Conservation (phyloP, 2,888 invertebrate genomes). For the Pyrgus malvae region DNA sequence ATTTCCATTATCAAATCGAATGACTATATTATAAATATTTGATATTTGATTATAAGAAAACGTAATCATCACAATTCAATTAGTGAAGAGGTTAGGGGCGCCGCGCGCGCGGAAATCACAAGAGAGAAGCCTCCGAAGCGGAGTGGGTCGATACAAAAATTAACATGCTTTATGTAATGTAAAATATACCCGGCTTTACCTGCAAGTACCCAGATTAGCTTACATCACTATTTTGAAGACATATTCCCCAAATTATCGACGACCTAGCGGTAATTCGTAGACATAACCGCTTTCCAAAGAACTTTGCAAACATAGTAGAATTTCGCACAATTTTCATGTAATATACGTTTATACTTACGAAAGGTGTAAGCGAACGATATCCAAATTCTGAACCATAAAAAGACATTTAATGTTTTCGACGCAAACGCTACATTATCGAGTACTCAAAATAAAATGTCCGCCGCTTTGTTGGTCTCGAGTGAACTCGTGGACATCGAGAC, state of each 20-base stretch:
- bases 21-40: conserved; percentile 31
- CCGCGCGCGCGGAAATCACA: conserved; percentile 77
- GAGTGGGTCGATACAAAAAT: conserved; percentile 71
- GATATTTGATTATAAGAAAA: conserved; percentile 41
- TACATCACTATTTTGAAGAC: conserved; percentile 73
- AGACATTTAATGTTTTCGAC: conserved; percentile 79
- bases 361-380: conserved; percentile 79
- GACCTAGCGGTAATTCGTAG: conserved; percentile 64
- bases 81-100: conserved; percentile 79
- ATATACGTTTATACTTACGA: conserved; percentile 69
- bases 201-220: conserved; percentile 63
- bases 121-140: conserved; percentile 70
- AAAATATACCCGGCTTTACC: conserved; percentile 46
- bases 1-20: conserved; percentile 28
- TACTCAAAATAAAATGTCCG: conserved; percentile 83
- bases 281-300: conserved; percentile 58
- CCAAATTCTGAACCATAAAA: conserved; percentile 77
- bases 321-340: conserved; percentile 50
- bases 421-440: conserved; percentile 82
- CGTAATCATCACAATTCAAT: conserved; percentile 70
- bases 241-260: conserved; percentile 70
- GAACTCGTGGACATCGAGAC: conserved; percentile 81
- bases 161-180: conserved; percentile 51
- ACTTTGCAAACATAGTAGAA: conserved; percentile 48
- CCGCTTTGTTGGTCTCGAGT: conserved; percentile 82